These are phyloP conservation scores for Hydrophis major DNA, from an alignment of 2,797 vertebrate genomes.

Conservation along the genomic window DNA sequence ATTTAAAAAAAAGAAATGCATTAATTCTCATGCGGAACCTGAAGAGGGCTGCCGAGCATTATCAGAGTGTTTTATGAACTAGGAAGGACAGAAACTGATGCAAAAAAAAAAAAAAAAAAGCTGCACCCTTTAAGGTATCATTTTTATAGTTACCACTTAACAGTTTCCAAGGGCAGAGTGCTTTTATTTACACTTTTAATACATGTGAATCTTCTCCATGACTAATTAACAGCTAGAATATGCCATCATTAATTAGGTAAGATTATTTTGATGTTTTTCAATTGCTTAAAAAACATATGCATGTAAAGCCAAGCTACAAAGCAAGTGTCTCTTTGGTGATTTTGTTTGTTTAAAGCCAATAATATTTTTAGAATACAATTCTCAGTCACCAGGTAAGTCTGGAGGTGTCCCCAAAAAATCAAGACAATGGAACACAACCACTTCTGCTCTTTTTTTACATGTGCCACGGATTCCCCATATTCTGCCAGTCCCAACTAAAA, in stretches of 20 bases:
- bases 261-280: fast-evolving
- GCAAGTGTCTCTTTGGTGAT: not conserved
- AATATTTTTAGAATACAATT: not conserved
- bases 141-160: not conserved
- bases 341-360: not conserved
- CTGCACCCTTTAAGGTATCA: not conserved
- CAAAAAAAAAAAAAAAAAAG: not conserved
- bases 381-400: not conserved
- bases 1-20: not conserved
- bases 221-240: not conserved
- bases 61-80: not conserved
- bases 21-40: slow-evolving; percentile 1
- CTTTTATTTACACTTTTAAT: not conserved
- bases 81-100: not conserved
- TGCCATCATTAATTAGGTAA: not conserved
- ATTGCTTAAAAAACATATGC: not conserved
- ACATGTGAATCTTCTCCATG: not conserved
- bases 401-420: not conserved
- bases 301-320: fast-evolving
- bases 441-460: not conserved
- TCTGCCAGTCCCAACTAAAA: not conserved
- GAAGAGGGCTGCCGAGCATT: slow-evolving; percentile 37
- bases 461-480: not conserved
- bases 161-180: not conserved
- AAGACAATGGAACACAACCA: not conserved